phyloP scores from a whole-genome alignment of 2,113 vertebrate genomes.

The Cottus gobio region DNA sequence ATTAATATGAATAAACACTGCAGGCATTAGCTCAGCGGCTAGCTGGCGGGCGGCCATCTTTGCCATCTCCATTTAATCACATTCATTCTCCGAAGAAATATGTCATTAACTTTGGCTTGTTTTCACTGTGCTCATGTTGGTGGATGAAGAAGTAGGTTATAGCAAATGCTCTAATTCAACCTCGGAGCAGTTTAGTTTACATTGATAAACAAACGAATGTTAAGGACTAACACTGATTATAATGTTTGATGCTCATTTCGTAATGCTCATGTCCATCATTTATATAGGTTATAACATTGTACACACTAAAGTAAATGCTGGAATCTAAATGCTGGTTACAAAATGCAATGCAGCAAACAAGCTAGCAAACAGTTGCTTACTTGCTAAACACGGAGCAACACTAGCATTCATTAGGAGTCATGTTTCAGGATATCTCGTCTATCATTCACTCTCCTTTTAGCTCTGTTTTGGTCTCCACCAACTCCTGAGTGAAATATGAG shows the following conservation, averaged over 20 bases:
- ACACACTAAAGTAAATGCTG: background rate
- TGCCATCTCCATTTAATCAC: slow-evolving; percentile 31
- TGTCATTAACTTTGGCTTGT: background rate
- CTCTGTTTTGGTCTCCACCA: background rate
- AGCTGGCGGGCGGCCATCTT: slow-evolving; percentile 25
- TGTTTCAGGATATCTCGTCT: background rate
- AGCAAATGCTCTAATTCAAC: background rate
- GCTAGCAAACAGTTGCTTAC: background rate
- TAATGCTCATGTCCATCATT: background rate
- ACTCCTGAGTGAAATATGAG: background rate
- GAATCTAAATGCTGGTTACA: background rate
- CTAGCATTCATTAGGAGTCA: background rate
- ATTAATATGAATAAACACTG: slow-evolving; percentile 35
- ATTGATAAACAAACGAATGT: background rate
- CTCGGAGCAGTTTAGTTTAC: background rate
- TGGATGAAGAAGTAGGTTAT: background rate
- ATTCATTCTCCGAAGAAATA: slow-evolving; percentile 31
- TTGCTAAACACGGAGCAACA: background rate
- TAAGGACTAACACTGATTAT: background rate
- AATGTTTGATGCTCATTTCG: background rate
- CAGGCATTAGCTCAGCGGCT: slow-evolving; percentile 27
- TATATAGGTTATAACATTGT: no score
- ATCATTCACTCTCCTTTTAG: background rate
- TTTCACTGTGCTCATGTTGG: background rate
- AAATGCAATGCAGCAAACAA: background rate